Evolutionary conservation across 2,113 vertebrate genomes (phyloP).

Genomic region (Chamaetylas fuelleborni): DNA sequence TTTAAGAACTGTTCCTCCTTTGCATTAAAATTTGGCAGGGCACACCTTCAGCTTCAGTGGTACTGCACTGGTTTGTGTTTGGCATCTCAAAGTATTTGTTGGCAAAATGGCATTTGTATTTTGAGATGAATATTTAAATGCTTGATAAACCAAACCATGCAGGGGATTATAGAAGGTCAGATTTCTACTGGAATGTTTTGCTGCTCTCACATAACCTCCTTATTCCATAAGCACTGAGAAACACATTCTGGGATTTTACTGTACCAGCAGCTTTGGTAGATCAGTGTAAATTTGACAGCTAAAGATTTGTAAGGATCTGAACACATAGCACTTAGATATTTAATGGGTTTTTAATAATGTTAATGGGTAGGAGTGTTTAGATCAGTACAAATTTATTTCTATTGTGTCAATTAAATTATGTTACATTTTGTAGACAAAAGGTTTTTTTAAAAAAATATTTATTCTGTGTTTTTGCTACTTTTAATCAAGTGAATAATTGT

Average conservation of each 20-base stretch:
- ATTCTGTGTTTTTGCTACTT: slow-evolving; percentile 8
- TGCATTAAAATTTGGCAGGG: not conserved
- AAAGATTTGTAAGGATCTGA: not conserved
- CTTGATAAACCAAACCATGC: not conserved
- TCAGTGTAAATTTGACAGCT: not conserved
- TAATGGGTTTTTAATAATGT: accelerated
- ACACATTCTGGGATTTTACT: not conserved
- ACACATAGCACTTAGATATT: not conserved
- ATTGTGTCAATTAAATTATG: not conserved
- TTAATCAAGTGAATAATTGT: not conserved
- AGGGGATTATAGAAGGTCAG: not conserved
- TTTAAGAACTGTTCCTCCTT: not conserved
- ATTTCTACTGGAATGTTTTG: not conserved
- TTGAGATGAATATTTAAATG: not conserved
- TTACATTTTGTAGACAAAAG: not conserved
- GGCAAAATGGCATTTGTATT: accelerated
- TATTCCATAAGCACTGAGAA: not conserved
- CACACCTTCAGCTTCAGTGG: not conserved
- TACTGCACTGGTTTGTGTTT: accelerated
- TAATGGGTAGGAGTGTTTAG: not conserved
- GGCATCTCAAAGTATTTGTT: not conserved
- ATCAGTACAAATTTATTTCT: not conserved
- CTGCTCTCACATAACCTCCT: not conserved
- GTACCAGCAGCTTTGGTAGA: not conserved
- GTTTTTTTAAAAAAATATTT: not conserved